Percentiles rank a stretch among this genome's conserved stretches.
These are phyloP conservation scores for Pasiphila rectangulata DNA, from an alignment of 2,888 invertebrate genomes.

Conservation along the genomic window DNA sequence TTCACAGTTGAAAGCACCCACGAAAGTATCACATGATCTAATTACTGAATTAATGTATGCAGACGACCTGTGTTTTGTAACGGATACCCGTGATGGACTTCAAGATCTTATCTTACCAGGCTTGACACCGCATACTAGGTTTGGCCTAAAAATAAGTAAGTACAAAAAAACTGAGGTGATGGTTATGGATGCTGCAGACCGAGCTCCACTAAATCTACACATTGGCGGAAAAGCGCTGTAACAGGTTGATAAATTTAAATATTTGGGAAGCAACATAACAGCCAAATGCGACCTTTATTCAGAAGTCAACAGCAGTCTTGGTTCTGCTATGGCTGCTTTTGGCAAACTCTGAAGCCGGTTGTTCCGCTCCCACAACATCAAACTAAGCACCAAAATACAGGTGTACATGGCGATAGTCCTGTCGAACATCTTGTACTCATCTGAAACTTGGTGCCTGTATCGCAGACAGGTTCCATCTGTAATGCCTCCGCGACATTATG, in stretches of 20 bases:
- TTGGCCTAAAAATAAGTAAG: slow-evolving; percentile 2
- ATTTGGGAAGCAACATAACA: neutral
- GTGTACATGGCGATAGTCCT: neutral
- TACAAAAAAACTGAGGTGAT: neutral
- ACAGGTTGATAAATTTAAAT: neutral
- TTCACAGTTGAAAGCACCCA: neutral
- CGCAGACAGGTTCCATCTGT: slow-evolving; percentile 19
- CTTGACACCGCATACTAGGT: too few species aligned
- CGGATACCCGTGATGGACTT: neutral
- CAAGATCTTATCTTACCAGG: neutral
- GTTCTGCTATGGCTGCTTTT: slow-evolving; percentile 6
- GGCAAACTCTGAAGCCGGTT: neutral
- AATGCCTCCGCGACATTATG: slow-evolving; percentile 11
- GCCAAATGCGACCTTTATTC: neutral
- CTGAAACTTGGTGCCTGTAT: slow-evolving; percentile 14
- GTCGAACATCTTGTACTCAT: neutral
- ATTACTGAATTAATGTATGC: neutral
- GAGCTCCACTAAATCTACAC: neutral
- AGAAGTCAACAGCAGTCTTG: neutral
- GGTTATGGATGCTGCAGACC: neutral
- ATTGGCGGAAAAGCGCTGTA: neutral
- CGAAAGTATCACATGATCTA: too few species aligned
- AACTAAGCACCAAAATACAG: slow-evolving; percentile 1
- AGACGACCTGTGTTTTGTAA: neutral
- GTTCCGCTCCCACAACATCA: neutral